phyloP scores from a whole-genome alignment of 2,113 vertebrate genomes.

The Oncorhynchus tshawytscha region DNA sequence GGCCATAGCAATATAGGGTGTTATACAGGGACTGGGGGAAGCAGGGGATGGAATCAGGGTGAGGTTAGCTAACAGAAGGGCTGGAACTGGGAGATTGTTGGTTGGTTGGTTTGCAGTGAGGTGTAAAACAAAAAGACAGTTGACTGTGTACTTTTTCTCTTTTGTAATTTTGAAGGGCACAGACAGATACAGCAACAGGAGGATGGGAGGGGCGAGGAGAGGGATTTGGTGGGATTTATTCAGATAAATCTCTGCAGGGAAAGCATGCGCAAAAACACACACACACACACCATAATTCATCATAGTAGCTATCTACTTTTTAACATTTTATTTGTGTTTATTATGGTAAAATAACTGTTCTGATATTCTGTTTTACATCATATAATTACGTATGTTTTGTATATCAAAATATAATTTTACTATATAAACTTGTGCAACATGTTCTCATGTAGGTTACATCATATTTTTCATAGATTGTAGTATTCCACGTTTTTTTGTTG shows the following conservation, averaged over 20 bases:
- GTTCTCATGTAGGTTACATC: no score
- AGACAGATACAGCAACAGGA: slow-evolving; percentile 51
- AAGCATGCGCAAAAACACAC: slow-evolving; percentile 36
- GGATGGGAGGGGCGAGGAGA: slow-evolving; percentile 46
- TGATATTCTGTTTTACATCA: no score
- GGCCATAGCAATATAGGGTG: slow-evolving; percentile 76
- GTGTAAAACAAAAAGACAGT: slow-evolving; percentile 55
- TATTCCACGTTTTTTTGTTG: no score
- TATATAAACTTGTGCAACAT: no score
- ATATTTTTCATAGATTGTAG: no score
- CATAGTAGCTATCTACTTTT: slow-evolving; percentile 11
- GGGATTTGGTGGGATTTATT: slow-evolving; percentile 68
- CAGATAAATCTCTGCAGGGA: slow-evolving; percentile 59
- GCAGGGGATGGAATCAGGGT: slow-evolving; percentile 55
- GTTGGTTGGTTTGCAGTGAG: slow-evolving; percentile 13
- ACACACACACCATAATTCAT: slow-evolving; percentile 12
- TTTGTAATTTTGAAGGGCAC: slow-evolving; percentile 60
- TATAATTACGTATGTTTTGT: no score
- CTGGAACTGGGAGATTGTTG: slow-evolving; percentile 3
- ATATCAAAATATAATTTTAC: no score
- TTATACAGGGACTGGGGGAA: slow-evolving; percentile 55
- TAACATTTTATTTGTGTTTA: slow-evolving; percentile 13
- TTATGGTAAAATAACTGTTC: no score
- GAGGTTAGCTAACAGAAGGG: slow-evolving; percentile 51
- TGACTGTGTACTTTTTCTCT: slow-evolving; percentile 44